Conservation (phyloP, 2,888 invertebrate genomes). For the Nematopogon swammerdamellus region DNA sequence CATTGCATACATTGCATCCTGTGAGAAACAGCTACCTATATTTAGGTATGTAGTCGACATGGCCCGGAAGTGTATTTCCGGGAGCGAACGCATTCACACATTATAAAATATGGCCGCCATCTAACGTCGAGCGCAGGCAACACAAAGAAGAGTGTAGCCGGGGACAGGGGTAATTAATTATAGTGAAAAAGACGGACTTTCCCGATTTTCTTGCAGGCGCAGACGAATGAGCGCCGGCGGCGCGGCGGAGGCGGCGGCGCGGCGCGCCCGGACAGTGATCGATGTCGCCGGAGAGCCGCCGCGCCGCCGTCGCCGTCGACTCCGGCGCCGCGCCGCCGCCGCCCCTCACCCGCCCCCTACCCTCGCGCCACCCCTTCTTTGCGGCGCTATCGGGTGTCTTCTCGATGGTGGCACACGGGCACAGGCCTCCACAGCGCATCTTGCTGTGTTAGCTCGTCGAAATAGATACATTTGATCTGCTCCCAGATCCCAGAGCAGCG, state of each 20-base stretch:
- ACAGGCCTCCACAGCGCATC: too few species aligned
- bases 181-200: background rate
- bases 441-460: too few species aligned
- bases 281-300: background rate
- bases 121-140: background rate
- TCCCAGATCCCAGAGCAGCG: too few species aligned
- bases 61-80: too few species aligned
- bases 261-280: conserved; percentile 13
- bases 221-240: conserved; percentile 11
- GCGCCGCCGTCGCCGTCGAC: conserved; percentile 8
- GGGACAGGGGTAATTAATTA: background rate
- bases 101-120: too few species aligned
- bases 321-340: conserved; percentile 12
- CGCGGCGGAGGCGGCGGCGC: conserved; percentile 6
- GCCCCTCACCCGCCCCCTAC: conserved; percentile 6
- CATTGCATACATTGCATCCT: too few species aligned
- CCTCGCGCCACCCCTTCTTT: conserved; percentile 1
- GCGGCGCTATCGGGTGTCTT: conserved; percentile 10
- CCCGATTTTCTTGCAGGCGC: conserved; percentile 6
- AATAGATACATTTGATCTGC: too few species aligned
- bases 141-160: background rate
- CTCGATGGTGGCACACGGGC: conserved; percentile 13
- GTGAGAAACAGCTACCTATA: too few species aligned
- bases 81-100: too few species aligned
- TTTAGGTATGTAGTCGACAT: too few species aligned